Conservation (phyloP, 2,797 vertebrate species). For the Muraenolepis orangiensis region DNA sequence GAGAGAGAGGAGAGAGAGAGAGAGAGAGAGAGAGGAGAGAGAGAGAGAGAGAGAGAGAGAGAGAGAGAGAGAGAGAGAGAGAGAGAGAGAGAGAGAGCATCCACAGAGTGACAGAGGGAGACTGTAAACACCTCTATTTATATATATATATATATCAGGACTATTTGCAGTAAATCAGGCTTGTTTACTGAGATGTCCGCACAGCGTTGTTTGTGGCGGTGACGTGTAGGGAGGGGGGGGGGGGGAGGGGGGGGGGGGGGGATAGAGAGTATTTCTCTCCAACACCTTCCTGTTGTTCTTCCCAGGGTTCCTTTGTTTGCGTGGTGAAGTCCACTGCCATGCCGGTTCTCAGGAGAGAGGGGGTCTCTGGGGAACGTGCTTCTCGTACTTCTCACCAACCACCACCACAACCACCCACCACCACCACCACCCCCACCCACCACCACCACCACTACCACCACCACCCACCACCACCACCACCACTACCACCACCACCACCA, state of each 20-base stretch:
- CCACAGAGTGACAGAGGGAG: slow-evolving; percentile 82
- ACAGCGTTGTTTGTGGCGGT: slow-evolving; percentile 94
- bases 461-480: too few relatives aligned
- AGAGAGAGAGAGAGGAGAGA: background rate
- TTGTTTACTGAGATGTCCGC: slow-evolving; percentile 90
- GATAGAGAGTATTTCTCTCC: slow-evolving; percentile 98
- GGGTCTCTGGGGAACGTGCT: too few relatives aligned
- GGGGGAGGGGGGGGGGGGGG: too few relatives aligned
- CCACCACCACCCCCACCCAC: too few relatives aligned
- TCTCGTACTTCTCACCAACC: slow-evolving; percentile 44
- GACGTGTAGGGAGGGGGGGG: too few relatives aligned
- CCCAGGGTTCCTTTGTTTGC: slow-evolving; percentile 91
- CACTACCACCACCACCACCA: background rate
- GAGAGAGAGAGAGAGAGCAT: slow-evolving; percentile 78
- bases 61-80: background rate
- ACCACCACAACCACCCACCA: background rate
- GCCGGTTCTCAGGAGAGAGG: slow-evolving; percentile 92
- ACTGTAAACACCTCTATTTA: slow-evolving; percentile 90
- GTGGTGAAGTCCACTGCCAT: slow-evolving; percentile 81
- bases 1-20: too few relatives aligned
- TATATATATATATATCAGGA: too few relatives aligned
- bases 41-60: too few relatives aligned
- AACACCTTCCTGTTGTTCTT: slow-evolving; percentile 99
- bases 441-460: too few relatives aligned
- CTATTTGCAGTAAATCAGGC: slow-evolving; percentile 88